A percentile compares a stretch with the other conserved stretches of the same genome.
These are phyloP conservation scores for Hippocampus abdominalis DNA, from an alignment of 2,113 vertebrate species.

Conservation along the genomic window DNA sequence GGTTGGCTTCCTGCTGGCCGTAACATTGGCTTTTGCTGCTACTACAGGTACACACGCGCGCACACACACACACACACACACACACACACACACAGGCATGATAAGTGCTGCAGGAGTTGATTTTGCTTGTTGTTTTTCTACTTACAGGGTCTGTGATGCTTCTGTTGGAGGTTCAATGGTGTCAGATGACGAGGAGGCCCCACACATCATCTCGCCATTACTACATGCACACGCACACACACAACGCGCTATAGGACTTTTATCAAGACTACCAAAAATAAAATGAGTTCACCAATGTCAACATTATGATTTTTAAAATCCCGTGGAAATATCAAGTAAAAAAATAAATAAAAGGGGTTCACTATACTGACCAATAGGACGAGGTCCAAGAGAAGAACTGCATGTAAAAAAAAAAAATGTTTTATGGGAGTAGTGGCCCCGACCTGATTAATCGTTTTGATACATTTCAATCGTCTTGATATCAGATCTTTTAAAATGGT, in stretches of 20 bases:
- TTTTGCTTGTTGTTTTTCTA: not conserved
- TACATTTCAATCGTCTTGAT: too few relatives aligned
- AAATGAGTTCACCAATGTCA: not conserved
- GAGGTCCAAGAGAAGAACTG: too few relatives aligned
- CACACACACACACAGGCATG: too few relatives aligned
- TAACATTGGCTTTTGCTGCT: not conserved
- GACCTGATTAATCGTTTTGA: too few relatives aligned
- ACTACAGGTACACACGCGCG: not conserved
- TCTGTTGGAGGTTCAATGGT: not conserved
- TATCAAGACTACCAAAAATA: not conserved
- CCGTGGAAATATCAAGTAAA: too few relatives aligned
- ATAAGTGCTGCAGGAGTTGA: not conserved
- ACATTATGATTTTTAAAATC: not conserved
- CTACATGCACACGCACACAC: not conserved
- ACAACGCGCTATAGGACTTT: not conserved
- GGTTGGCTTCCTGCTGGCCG: not conserved
- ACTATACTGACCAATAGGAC: too few relatives aligned
- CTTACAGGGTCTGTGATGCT: not conserved
- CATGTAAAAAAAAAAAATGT: too few relatives aligned
- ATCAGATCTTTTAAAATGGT: too few relatives aligned
- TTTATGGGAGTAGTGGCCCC: too few relatives aligned
- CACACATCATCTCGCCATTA: not conserved
- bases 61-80: too few relatives aligned
- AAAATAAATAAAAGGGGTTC: too few relatives aligned
- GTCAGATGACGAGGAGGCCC: not conserved